These are phyloP conservation scores for Crocuta crocuta DNA, from an alignment of 2,113 vertebrate species.

Conservation along the genomic window DNA sequence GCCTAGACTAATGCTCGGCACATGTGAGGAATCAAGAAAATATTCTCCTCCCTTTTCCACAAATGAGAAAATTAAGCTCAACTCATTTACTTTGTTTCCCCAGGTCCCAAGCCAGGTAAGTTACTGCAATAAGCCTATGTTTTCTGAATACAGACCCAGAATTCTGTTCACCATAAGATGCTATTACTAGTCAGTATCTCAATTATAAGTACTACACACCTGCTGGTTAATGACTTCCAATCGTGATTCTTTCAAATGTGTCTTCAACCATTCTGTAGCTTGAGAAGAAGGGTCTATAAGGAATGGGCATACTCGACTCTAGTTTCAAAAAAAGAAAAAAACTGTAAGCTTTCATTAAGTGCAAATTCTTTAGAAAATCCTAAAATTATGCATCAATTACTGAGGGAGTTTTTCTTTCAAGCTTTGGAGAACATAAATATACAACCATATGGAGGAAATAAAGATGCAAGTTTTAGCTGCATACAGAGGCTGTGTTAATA, in stretches of 20 bases:
- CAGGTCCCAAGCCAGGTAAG: background rate
- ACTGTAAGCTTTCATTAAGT: conserved; percentile 2
- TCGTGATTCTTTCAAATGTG: conserved; percentile 93
- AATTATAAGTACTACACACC: conserved; percentile 83
- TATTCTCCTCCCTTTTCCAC: background rate
- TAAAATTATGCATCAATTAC: conserved; percentile 2
- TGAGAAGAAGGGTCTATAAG: conserved; percentile 96
- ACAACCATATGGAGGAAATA: background rate
- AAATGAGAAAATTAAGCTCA: conserved; percentile 1
- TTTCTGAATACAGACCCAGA: background rate
- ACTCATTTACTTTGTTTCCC: background rate
- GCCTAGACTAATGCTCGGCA: background rate
- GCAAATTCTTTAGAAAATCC: background rate
- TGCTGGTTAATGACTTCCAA: conserved; percentile 97
- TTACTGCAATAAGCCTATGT: background rate
- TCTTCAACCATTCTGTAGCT: conserved; percentile 96
- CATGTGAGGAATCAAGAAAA: background rate
- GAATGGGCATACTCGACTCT: conserved; percentile 96
- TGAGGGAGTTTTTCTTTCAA: background rate
- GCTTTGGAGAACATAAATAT: background rate
- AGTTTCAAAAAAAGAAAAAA: background rate
- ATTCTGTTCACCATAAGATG: background rate
- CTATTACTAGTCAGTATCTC: background rate
- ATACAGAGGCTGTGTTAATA: background rate
- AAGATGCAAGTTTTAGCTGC: background rate